Evolutionary conservation across 2,888 invertebrate species (phyloP).

Genomic region (Megaustenia siamemsis): DNA sequence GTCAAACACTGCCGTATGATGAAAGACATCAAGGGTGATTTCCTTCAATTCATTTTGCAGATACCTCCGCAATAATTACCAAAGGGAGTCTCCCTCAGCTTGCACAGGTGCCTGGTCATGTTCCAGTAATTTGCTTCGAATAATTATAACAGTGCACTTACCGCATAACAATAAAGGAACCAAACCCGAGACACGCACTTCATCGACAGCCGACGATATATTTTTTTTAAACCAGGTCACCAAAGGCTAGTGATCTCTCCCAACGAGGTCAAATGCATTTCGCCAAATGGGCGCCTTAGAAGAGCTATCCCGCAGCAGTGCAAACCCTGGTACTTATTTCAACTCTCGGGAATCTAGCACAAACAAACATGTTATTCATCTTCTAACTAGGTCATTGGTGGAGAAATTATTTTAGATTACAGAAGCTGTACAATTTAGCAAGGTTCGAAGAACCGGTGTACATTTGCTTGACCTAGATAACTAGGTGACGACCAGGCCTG

Average conservation of each 20-base stretch:
- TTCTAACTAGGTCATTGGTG: conserved; percentile 27
- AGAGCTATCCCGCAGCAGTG: conserved; percentile 1
- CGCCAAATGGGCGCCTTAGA: not conserved
- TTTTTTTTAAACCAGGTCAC: conserved; percentile 6
- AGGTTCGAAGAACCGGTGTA: conserved; percentile 29
- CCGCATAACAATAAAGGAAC: not conserved
- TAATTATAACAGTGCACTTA: not conserved
- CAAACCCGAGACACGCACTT: not conserved
- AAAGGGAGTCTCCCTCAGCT: too few relatives aligned
- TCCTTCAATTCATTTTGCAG: too few relatives aligned
- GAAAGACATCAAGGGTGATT: too few relatives aligned
- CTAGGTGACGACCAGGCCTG: not conserved
- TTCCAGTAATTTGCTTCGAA: not conserved
- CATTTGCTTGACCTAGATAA: conserved; percentile 41
- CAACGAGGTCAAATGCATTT: conserved; percentile 25
- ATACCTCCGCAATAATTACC: too few relatives aligned
- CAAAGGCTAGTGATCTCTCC: conserved; percentile 15
- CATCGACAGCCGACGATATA: not conserved
- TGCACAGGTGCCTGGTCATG: not conserved
- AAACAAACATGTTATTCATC: conserved; percentile 38
- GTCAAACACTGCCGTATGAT: too few relatives aligned
- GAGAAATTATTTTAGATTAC: conserved; percentile 25
- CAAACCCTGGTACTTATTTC: conserved; percentile 27
- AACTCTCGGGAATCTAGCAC: not conserved
- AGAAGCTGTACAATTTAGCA: conserved; percentile 26